These are phyloP conservation scores for Melanotaenia maccullochi DNA, from an alignment of 2,797 vertebrate genomes.

Conservation along the genomic window DNA sequence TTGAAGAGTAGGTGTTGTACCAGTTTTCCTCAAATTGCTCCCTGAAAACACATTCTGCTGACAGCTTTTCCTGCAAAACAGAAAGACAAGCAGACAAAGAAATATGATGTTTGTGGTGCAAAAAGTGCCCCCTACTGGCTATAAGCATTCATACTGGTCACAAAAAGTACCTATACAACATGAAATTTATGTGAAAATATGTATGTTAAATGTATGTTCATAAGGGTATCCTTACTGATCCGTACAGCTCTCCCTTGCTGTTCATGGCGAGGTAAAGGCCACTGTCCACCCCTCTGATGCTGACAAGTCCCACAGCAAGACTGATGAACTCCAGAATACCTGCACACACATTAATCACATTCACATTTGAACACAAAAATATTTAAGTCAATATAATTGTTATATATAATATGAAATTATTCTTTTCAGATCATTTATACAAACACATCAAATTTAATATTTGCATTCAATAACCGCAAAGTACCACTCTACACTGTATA, in stretches of 20 bases:
- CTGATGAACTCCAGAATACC: slow-evolving; percentile 99
- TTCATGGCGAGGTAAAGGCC: slow-evolving; percentile 98
- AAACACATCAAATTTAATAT: background rate
- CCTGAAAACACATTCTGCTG: slow-evolving; percentile 94
- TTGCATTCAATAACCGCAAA: background rate
- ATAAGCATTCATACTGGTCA: slow-evolving; percentile 2
- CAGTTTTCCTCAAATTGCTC: slow-evolving; percentile 99
- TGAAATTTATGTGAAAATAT: slow-evolving; percentile 1
- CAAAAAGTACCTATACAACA: background rate
- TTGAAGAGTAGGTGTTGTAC: slow-evolving; percentile 99
- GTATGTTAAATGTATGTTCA: background rate
- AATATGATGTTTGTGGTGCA: slow-evolving; percentile 21
- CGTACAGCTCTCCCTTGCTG: slow-evolving; percentile 92
- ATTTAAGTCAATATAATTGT: background rate
- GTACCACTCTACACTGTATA: background rate
- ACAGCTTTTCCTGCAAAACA: slow-evolving; percentile 90
- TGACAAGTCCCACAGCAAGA: slow-evolving; percentile 97
- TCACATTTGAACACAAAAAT: background rate
- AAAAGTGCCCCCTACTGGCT: slow-evolving; percentile 47
- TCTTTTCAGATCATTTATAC: background rate
- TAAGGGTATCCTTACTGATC: slow-evolving; percentile 89
- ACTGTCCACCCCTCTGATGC: slow-evolving; percentile 97
- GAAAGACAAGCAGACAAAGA: slow-evolving; percentile 21
- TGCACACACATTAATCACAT: slow-evolving; percentile 66
- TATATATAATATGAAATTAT: background rate